Conservation (phyloP, 2,888 invertebrate species). For the Apotomis betuletana region DNA sequence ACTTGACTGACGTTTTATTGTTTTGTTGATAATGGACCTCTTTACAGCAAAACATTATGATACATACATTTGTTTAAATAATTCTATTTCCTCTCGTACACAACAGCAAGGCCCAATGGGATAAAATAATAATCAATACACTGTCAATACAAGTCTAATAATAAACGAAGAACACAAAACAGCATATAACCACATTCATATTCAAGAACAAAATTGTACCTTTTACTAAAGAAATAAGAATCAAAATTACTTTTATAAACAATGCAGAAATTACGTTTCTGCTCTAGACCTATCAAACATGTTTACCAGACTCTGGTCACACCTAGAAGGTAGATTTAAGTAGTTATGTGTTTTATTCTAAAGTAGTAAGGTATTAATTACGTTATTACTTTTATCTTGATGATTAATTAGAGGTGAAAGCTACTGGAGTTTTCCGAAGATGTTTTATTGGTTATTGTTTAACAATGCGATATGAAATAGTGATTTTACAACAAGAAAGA, state of each 20-base stretch:
- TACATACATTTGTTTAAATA: not conserved
- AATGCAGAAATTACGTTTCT: not conserved
- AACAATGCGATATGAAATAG: too few relatives aligned
- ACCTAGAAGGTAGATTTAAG: not conserved
- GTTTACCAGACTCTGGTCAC: not conserved
- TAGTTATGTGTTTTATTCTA: not conserved
- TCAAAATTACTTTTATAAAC: not conserved
- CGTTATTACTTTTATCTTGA: not conserved
- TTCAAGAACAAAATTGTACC: not conserved
- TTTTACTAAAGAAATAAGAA: not conserved
- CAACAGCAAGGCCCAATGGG: not conserved
- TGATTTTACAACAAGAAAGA: too few relatives aligned
- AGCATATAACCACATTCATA: not conserved
- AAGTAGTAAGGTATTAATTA: not conserved
- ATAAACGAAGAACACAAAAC: not conserved
- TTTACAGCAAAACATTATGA: not conserved
- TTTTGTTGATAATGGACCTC: too few relatives aligned
- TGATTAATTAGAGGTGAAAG: conserved; percentile 1
- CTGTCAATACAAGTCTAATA: not conserved
- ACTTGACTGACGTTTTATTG: too few relatives aligned
- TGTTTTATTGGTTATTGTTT: not conserved
- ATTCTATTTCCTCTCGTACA: not conserved
- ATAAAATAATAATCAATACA: not conserved
- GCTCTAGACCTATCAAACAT: not conserved
- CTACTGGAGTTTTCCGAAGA: not conserved